Evolutionary conservation across 2,113 vertebrate genomes (phyloP), one percentile per base, ranked within the genome.

Genomic region (Cynoglossus semilaevis): DNA sequence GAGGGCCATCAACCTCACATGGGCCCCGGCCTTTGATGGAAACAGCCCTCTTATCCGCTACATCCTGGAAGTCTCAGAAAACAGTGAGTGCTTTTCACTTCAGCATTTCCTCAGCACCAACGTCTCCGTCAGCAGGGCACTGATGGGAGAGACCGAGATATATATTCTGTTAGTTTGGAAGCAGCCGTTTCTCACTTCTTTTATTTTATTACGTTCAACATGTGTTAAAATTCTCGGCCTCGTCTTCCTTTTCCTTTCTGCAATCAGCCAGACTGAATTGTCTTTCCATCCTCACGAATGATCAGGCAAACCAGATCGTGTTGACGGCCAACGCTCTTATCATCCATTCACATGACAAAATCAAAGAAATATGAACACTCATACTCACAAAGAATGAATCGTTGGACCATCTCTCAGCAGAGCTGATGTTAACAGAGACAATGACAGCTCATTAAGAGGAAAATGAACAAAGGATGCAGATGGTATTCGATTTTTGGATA

Each of bases 11-110:
- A 96, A 96, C 87, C 88, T 98, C 58, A 97, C 95, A 0, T 98
- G 95, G 96, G 92, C 93, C 42, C 92, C 93, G 46, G 93, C 97
- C 45, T 98, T 99, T 0, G 96, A 99, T 0, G 97, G 97, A 53
- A 99, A 98, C 92, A 99, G 96, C 81, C 95, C 96, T 0, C 90
- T 98, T 79, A 90, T 96, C 60, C 94, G 90, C 70, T 98, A 98
- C 63, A 44, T 96, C 62, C 81, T 99, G 85, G 97, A 99, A 85
- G 94, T 98, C 84, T 98, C 97, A 0, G 97, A 99, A 81, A 99
- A 98, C 89, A 97, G 97, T 99, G 90, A 96, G 97, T 85, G 35
- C 14, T 7, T 14, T 40, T 15, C 29, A 15, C 19, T 63, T 56
- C 17, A 15, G 11, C 44, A 12, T 37, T n/a, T 15, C n/a, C 10